Evolutionary conservation across 2,888 invertebrate species (phyloP), one percentile per base, ranked within the genome.

Genomic region (Agonopterix arenella): DNA sequence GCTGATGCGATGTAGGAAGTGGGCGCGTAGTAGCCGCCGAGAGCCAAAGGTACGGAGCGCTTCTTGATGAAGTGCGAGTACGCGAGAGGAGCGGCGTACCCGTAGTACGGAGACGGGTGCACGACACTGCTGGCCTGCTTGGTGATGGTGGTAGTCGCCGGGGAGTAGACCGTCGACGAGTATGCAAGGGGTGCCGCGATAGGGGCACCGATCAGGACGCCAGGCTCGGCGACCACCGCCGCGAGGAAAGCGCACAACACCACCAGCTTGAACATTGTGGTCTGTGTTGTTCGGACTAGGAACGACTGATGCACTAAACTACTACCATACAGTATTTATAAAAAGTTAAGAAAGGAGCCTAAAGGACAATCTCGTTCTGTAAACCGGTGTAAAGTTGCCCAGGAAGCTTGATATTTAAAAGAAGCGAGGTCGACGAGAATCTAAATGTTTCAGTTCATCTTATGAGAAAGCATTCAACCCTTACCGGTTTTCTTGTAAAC

Each of bases 231-330:
- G 61, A 80, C 91, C 61, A 88, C 43, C n/a, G 13, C 79, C 62
- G 91, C 91, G 65, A 92, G 69, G 66, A 92, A 78, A 80, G 90
- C 90, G 72, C 84, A 91, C 89, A 92, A 90, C 73, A 91, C 90
- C 81, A 91, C 90, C 83, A 85, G 64, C 68, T 84, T 85, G 67
- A 75, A 83, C 85, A 89, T 88, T 67, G 73, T 86, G 77, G 77
- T 81, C 73, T 85, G 78, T 80, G 84, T 84, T 81, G 78, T 63
- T 75, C 69, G 68, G 60, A 65, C 54, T 45, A 53, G 65, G 62
- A 69, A 73, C 76, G 70, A 84, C 80, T 86, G 86, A 85, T 85
- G 68, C 65, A 62, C 45, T 55, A 63, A 59, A 28, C 28, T 28
- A 28, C 28, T 7, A 28, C 28, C 28, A 5, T 28, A 61, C 63